Base-by-base conservation (phyloP, 2,888 invertebrate species). In the Agapetus fuscipes region DNA sequence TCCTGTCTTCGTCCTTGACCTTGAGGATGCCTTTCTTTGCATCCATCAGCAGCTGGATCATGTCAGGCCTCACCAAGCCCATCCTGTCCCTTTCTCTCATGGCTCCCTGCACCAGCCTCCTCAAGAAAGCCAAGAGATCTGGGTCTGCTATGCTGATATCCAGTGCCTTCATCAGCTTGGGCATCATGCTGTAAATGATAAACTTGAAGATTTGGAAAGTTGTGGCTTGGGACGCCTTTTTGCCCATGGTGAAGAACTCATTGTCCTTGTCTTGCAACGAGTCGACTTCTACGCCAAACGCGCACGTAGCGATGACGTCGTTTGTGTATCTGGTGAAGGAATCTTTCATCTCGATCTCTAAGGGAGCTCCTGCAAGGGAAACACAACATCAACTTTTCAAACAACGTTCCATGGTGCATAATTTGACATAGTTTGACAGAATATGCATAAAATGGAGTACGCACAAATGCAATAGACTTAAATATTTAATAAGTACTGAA, bases 1-100 rank as follows among this genome's bases (percentile, higher is more conserved):
- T 20, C 9, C 36, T 36, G 29, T 35, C 14, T 14, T 24, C 26
- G n/a, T 20, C 13, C 9, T 41, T 36, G 29, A 30, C 14, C 10
- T 24, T 30, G n/a, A 33, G 14, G 3, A 37, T 24, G 11, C 40
- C 39, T 30, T 48, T 39, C 17, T 40, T 45, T 15, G 48, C 48
- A 26, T 48, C 30, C 16, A 45, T 36, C 27, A 48, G 28, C 16
- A 48, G 12, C 24, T 48, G 38, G 9, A 48, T 45, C 20, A 46
- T 31, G 15, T 48, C 48, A 10, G 39, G 39, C 4, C 48, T 24
- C 4, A 30, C 13, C 6, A 48, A 16, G 10, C 34, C 15, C 17
- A 30, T 35, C 12, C 35, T 17, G 6, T 45, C 34, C 15, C 48
- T 33, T 12, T 34, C 17, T 5, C 17, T 39, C 12, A 48, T 30